Conservation (phyloP, 2,113 vertebrate species). For the Dasyurus viverrinus region DNA sequence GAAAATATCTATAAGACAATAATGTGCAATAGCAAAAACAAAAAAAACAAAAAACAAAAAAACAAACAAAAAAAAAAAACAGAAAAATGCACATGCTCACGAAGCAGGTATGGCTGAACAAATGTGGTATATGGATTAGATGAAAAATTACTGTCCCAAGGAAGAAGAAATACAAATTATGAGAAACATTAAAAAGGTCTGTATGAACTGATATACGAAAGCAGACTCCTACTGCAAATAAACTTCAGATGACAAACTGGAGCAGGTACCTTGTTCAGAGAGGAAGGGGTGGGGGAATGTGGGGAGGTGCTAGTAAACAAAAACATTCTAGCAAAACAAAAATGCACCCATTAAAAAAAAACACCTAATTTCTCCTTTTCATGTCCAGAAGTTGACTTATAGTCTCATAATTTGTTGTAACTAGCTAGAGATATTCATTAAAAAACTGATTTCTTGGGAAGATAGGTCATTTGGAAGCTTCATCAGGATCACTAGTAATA, state of each 20-base stretch:
- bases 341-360: too few species aligned
- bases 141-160: not conserved
- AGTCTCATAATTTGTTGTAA: not conserved
- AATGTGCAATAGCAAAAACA: not conserved
- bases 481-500: not conserved
- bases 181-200: not conserved
- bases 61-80: not conserved
- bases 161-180: not conserved
- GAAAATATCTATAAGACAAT: not conserved
- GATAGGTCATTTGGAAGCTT: slow-evolving; percentile 5
- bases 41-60: not conserved
- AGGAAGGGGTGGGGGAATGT: not conserved
- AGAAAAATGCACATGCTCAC: not conserved
- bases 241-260: not conserved
- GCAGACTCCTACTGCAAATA: not conserved
- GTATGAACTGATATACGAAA: not conserved
- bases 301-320: not conserved
- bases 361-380: too few species aligned
- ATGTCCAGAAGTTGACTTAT: too few species aligned
- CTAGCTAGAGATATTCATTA: slow-evolving; percentile 29
- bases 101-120: not conserved
- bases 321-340: not conserved
- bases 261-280: not conserved
- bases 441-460: slow-evolving; percentile 13
- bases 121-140: not conserved